These are phyloP conservation scores for Agrypnus murinus DNA, from an alignment of 2,888 invertebrate genomes.

Conservation along the genomic window DNA sequence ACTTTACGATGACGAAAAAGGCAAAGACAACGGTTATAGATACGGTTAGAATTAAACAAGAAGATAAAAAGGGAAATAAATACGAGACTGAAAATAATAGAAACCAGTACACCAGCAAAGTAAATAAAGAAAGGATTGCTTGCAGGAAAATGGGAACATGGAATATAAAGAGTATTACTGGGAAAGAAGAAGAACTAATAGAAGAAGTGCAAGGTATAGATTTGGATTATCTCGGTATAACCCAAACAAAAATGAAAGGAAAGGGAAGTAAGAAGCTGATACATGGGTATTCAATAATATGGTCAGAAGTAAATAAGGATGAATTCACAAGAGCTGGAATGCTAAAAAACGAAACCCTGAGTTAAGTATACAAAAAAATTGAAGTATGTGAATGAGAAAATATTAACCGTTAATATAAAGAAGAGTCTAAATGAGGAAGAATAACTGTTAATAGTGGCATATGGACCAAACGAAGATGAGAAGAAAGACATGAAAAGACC, in stretches of 20 bases:
- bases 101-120: too few species aligned
- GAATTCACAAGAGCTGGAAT: background rate
- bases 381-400: background rate
- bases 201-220: constrained; percentile 57
- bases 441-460: too few species aligned
- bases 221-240: constrained; percentile 64
- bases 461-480: background rate
- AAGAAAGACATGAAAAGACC: background rate
- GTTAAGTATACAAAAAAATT: background rate
- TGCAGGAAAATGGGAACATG: constrained; percentile 36
- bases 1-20: too few species aligned
- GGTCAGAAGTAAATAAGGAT: background rate
- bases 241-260: constrained; percentile 38
- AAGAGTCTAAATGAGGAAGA: too few species aligned
- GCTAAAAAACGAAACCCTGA: background rate
- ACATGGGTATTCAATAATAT: background rate
- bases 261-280: constrained; percentile 17
- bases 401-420: constrained; percentile 5
- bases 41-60: too few species aligned
- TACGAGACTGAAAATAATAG: too few species aligned
- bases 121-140: constrained; percentile 28
- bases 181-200: constrained; percentile 50
- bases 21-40: too few species aligned
- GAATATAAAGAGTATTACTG: constrained; percentile 33
- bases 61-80: too few species aligned